Conservation (phyloP, 2,888 invertebrate species). For the Apoda limacodes region DNA sequence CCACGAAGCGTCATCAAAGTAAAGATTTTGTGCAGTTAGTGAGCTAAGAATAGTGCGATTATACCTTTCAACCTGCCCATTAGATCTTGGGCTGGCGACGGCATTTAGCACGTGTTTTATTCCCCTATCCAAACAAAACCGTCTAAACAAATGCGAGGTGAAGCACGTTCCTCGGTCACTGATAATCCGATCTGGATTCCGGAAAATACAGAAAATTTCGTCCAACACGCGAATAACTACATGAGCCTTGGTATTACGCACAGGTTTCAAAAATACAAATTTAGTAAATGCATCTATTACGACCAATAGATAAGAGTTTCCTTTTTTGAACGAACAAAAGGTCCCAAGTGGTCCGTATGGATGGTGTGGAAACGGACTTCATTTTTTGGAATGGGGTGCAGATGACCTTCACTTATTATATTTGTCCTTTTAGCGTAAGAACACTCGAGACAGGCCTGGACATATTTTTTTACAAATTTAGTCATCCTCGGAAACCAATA, state of each 20-base stretch:
- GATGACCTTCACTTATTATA: constrained; percentile 23
- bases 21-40: no score
- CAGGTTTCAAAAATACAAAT: constrained; percentile 26
- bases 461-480: constrained; percentile 32
- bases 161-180: constrained; percentile 16
- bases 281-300: constrained; percentile 34
- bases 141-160: constrained; percentile 11
- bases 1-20: no score
- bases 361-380: constrained; percentile 31
- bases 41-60: constrained; percentile 29
- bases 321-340: constrained; percentile 25
- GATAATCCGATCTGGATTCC: constrained; percentile 12
- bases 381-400: constrained; percentile 34
- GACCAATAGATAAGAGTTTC: constrained; percentile 28
- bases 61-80: constrained; percentile 21
- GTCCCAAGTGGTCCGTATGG: constrained; percentile 38
- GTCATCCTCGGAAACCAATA: constrained; percentile 43
- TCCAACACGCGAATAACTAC: constrained; percentile 7
- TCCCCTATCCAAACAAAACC: constrained; percentile 8
- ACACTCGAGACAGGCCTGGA: constrained; percentile 33
- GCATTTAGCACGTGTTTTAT: constrained; percentile 14
- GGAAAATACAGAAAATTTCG: constrained; percentile 14
- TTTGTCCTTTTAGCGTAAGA: constrained; percentile 20
- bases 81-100: constrained; percentile 12
- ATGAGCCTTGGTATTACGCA: constrained; percentile 16